A percentile compares a stretch with the other conserved stretches of the same genome.
Evolutionary conservation across 2,797 vertebrate species (phyloP).

Genomic region (Eulemur mongoz): DNA sequence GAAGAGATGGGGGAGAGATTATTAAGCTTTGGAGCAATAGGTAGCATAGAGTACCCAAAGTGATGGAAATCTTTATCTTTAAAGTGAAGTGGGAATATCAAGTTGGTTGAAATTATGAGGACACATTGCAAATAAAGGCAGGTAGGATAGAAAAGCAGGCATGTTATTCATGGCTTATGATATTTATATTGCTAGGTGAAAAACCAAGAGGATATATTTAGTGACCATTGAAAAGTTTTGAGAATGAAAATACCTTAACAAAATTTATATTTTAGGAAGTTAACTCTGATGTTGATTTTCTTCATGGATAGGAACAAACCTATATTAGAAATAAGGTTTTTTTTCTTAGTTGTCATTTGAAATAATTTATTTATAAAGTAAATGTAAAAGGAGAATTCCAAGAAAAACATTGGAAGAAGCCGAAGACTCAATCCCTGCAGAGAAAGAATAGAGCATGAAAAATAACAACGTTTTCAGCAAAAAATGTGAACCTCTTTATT

Average conservation of each 20-base stretch:
- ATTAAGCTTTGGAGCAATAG: background rate
- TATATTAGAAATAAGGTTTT: background rate
- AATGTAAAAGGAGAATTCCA: background rate
- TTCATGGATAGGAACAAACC: background rate
- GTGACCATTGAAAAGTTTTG: background rate
- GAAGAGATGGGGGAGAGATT: background rate
- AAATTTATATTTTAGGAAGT: background rate
- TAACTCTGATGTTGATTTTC: background rate
- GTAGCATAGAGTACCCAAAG: background rate
- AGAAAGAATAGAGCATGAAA: background rate
- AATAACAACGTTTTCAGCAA: background rate
- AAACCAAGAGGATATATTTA: background rate
- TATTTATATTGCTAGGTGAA: background rate
- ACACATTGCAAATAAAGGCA: background rate
- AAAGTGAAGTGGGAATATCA: background rate
- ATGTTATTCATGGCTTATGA: background rate
- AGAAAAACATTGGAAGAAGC: background rate
- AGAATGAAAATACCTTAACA: background rate
- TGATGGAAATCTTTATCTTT: background rate
- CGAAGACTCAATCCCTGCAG: background rate
- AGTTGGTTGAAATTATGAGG: background rate
- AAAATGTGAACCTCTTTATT: background rate
- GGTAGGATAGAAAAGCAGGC: background rate
- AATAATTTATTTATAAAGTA: background rate
- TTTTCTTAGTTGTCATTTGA: background rate